Base-by-base conservation (phyloP, 2,797 vertebrate genomes). In the Muscicapa comitata region DNA sequence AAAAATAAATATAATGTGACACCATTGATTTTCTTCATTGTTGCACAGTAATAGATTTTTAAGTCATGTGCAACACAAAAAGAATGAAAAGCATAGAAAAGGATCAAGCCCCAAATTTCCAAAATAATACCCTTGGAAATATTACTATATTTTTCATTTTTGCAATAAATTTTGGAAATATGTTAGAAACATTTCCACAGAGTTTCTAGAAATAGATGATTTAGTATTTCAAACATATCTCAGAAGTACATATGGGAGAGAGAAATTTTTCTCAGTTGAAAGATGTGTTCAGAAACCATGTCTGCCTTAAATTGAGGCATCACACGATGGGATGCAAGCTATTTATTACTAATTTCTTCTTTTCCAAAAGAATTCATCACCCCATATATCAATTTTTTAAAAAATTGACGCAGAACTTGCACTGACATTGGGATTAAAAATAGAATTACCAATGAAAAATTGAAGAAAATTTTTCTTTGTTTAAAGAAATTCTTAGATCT, bases 71-170 rank as follows among this genome's bases (percentile, higher is more conserved):
- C 3, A 21, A 35, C 2, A 57, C 2, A 14, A 28, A 72, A 73
- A 23, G 8, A 74, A 0, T 21, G 9, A 84, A 79, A 80, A 75
- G 4, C 23, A 63, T 55, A 16, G 74, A 89, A 61, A 15, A 67
- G 1, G 1, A 40, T 71, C 17, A 18, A 55, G 7, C 11, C 2
- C 0, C 2, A 25, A 66, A n/a, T 13, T 20, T 84, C 37, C 43
- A 61, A 33, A 71, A 4, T 45, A 45, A 38, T 51, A 58, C 0
- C 6, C 1, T 26, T 26, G 29, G 45, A 45, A 68, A 23, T 19
- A 38, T 23, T 77, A 25, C 3, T 26, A 40, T 16, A 1, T 43
- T 74, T 63, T 85, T 37, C 0, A 43, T 68, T 87, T 73, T 79
- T 76, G 17, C 16, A 24, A 11, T n/a, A 47, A 6, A 19, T 21